phyloP scores from a whole-genome alignment of 2,888 invertebrate species.

The Lysandra bellargus region DNA sequence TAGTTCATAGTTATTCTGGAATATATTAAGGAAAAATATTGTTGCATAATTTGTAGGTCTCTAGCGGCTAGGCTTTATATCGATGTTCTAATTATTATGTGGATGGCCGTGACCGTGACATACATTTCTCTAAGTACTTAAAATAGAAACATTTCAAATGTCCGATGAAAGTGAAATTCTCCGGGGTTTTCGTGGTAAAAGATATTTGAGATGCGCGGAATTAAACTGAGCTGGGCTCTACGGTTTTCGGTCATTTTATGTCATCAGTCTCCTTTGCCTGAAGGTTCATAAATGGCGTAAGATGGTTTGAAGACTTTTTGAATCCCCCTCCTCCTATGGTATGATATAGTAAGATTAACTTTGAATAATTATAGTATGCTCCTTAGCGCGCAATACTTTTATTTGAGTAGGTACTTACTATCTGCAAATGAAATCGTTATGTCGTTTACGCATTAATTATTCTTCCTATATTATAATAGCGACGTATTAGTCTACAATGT shows the following conservation, averaged over 20 bases:
- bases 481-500: too few relatives aligned
- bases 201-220: neutral
- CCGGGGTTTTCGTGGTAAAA: neutral
- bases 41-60: neutral
- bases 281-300: neutral
- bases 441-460: too few relatives aligned
- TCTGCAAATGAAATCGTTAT: too few relatives aligned
- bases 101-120: slow-evolving; percentile 2
- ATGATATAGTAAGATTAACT: neutral
- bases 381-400: neutral
- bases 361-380: neutral
- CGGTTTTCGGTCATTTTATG: neutral
- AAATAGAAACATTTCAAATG: slow-evolving; percentile 1
- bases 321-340: too few relatives aligned
- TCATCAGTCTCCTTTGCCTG: neutral
- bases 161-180: neutral
- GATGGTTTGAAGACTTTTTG: neutral
- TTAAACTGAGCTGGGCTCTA: neutral
- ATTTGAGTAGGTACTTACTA: too few relatives aligned
- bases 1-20: too few relatives aligned
- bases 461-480: too few relatives aligned
- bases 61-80: neutral
- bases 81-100: neutral
- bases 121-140: neutral
- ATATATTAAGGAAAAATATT: neutral